A percentile compares a stretch with the other conserved stretches of the same genome.
These are phyloP conservation scores for Odontomachus brunneus DNA, from an alignment of 1,140 invertebrate genomes.

Conservation along the genomic window DNA sequence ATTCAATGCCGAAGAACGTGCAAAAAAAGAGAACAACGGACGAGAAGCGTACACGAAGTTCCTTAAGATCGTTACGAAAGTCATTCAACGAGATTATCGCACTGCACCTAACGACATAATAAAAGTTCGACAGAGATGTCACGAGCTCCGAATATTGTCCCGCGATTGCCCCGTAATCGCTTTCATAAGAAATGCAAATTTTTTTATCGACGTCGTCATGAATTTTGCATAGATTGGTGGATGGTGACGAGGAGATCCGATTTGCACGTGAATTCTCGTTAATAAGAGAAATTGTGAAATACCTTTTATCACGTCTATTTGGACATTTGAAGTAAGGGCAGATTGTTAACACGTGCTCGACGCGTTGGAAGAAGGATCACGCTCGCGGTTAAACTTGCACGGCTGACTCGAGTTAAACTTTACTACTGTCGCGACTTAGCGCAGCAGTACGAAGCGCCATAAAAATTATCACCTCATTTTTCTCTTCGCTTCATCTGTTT, in stretches of 20 bases:
- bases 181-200: neutral
- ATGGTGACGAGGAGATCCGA: neutral
- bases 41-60: neutral
- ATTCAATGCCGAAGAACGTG: neutral
- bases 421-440: slow-evolving; percentile 40
- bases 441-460: neutral
- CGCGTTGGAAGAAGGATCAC: slow-evolving; percentile 19
- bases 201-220: neutral
- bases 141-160: too few species aligned
- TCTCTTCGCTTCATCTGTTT: slow-evolving; percentile 14
- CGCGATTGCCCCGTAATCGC: neutral
- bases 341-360: neutral
- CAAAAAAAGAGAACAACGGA: neutral
- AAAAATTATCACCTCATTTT: slow-evolving; percentile 15
- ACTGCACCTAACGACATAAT: neutral
- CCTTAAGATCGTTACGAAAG: neutral
- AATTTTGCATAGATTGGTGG: neutral
- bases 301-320: neutral
- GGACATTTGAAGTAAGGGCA: neutral
- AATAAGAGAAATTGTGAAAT: neutral
- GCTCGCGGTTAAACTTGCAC: neutral
- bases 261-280: neutral
- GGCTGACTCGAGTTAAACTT: slow-evolving; percentile 27
- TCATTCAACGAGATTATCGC: neutral
- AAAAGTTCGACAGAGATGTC: neutral